These are phyloP conservation scores for Trypoxylon attenuatum DNA, from an alignment of 2,888 invertebrate genomes.

Conservation along the genomic window DNA sequence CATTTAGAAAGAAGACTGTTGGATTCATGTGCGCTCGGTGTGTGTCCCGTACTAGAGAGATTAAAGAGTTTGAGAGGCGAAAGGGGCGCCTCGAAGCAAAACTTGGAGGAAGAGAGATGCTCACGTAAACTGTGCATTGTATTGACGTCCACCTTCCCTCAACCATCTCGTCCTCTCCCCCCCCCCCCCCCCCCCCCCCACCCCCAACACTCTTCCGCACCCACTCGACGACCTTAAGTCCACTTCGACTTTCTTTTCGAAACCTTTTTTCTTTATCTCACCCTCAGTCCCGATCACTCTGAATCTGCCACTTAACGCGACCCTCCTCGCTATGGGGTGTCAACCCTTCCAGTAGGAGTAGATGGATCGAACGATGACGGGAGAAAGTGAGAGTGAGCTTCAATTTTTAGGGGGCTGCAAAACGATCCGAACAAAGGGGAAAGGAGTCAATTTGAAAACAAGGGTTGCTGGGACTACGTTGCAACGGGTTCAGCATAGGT, in stretches of 20 bases:
- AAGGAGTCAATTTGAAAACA: slow-evolving; percentile 32
- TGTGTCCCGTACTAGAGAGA: not conserved
- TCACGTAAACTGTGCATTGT: slow-evolving; percentile 52
- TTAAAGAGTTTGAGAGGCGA: not conserved
- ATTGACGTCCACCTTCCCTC: slow-evolving; percentile 46
- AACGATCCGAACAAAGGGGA: slow-evolving; percentile 3
- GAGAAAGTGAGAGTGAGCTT: slow-evolving; percentile 23
- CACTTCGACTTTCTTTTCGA: slow-evolving; percentile 30
- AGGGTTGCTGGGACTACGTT: slow-evolving; percentile 3
- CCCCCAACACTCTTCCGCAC: slow-evolving; percentile 8
- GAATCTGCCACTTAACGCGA: slow-evolving; percentile 47
- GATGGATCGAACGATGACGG: slow-evolving; percentile 20
- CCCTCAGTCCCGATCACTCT: slow-evolving; percentile 39
- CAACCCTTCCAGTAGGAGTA: slow-evolving; percentile 43
- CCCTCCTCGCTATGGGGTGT: slow-evolving; percentile 26
- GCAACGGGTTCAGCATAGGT: slow-evolving; percentile 7
- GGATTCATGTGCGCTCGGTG: not conserved
- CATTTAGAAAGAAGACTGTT: not conserved
- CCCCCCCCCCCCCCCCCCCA: slow-evolving; percentile 16
- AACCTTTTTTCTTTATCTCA: slow-evolving; percentile 28
- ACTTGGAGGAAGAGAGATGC: slow-evolving; percentile 9
- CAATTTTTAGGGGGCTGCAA: not conserved
- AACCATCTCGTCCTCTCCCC: slow-evolving; percentile 7
- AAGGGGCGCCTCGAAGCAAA: not conserved
- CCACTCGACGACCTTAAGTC: slow-evolving; percentile 44